Percentiles rank a stretch among this genome's conserved stretches.
Evolutionary conservation across 1,140 invertebrate genomes (phyloP).

Genomic region (Battus philenor): DNA sequence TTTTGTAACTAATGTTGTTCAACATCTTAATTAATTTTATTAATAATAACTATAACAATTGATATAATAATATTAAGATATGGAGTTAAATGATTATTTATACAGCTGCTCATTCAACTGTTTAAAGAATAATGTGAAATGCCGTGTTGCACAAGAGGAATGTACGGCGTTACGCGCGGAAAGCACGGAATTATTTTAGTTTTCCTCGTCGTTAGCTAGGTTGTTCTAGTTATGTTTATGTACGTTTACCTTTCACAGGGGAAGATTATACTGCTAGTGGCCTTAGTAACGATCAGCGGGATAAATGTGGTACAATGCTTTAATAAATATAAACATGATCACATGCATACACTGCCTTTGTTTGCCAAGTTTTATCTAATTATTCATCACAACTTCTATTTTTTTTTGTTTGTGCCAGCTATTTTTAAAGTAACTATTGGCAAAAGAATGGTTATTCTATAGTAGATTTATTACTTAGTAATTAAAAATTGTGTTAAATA

Average conservation of each 20-base stretch:
- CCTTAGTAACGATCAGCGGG: too few relatives aligned
- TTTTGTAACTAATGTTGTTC: constrained; percentile 23
- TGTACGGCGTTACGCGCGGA: constrained; percentile 9
- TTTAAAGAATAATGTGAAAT: constrained; percentile 4
- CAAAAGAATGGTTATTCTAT: too few relatives aligned
- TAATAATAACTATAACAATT: too few relatives aligned
- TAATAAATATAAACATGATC: background rate
- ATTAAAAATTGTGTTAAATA: too few relatives aligned
- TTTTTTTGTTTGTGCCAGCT: too few relatives aligned
- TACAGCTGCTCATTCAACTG: background rate
- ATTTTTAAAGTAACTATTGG: too few relatives aligned
- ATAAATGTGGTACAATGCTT: background rate
- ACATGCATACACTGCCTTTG: too few relatives aligned
- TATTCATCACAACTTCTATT: too few relatives aligned
- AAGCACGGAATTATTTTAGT: constrained; percentile 16
- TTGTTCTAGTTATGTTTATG: background rate
- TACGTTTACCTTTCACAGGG: background rate
- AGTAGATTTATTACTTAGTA: too few relatives aligned
- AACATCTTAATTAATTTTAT: too few relatives aligned
- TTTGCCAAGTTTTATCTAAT: too few relatives aligned
- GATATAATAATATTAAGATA: background rate
- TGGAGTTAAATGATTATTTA: background rate
- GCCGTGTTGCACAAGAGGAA: constrained; percentile 2
- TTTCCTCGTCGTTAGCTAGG: background rate
- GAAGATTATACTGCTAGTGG: too few relatives aligned